Base-by-base conservation (phyloP, 2,797 vertebrate species). In the Acanthornis magna region DNA sequence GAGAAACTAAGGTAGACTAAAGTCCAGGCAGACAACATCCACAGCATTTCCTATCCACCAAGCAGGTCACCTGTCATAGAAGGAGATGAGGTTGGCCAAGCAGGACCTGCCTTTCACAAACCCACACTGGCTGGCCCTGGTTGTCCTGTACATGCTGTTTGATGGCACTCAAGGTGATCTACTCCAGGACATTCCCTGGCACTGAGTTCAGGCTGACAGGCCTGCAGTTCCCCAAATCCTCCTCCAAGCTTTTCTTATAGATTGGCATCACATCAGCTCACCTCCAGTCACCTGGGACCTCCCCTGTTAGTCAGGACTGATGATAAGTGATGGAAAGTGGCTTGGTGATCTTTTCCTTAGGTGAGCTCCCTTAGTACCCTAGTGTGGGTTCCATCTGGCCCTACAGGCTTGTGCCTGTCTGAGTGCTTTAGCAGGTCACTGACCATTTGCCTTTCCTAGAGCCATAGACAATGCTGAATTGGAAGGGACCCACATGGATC, bases 101-200 rank as follows among this genome's bases (percentile, higher is more conserved):
- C 16, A 68, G 13, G 48, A 47, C 20, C 25, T 70, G 29, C 55
- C 25, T 70, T 34, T 70, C 29, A 34, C 48, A 70, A 68, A 40
- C 11, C 23, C 25, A 34, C 29, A n/a, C 23, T 61, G 45, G 18
- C 22, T 75, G 62, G 32, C 22, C 23, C 47, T 67, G 18, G 20
- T 14, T 68, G 29, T 54, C 20, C 40, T 40, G 3, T n/a, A 7
- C 0, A 0, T 47, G 34, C 63, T 61, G 29, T 30, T 38, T 70
- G 8, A 54, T 85, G 25, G 7, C 48, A 47, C 34, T 25, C 29
- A 40, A 10, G 4, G 34, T 21, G 1, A 47, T 34, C 20, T 30
- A 7, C 29, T 68, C 13, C n/a, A 61, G 29, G n/a, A 53, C 4
- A 38, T 53, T 61, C 27, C 47, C 16, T 8, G n/a, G 29, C 13